Evolutionary conservation across 1,140 invertebrate species (phyloP), one percentile per base, ranked within the genome.

Genomic region (Prorops nasuta): DNA sequence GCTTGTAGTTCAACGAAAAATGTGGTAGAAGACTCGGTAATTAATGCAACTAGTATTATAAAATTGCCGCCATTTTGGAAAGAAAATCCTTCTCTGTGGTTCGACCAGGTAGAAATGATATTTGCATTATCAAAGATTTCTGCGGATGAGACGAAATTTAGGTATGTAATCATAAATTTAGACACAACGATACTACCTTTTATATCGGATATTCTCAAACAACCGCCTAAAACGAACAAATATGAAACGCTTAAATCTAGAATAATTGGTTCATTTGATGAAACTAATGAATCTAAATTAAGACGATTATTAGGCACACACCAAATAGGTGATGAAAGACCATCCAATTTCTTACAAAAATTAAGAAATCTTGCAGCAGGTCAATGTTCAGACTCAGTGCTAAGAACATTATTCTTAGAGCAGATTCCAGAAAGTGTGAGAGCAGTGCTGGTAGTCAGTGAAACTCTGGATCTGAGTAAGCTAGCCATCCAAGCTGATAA

Each of bases 21-120:
- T n/a, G n/a, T n/a, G n/a, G n/a, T n/a, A n/a, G n/a, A n/a, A n/a
- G n/a, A n/a, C n/a, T n/a, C n/a, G n/a, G n/a, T n/a, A n/a, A n/a
- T n/a, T n/a, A n/a, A n/a, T n/a, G n/a, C n/a, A n/a, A n/a, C n/a
- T n/a, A n/a, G n/a, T n/a, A n/a, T n/a, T n/a, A n/a, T 28, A n/a
- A 48, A 60, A 21, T 36, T 61, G 31, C 63, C 54, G 12, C 42
- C 45, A 0, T 67, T 70, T 34, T 67, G 59, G 64, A 56, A 44
- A 22, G 43, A 49, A 1, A 54, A 64, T 39, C 57, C 60, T 2
- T 42, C 49, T 3, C 40, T 60, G 12, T 70, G 66, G 67, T 70
- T 70, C 40, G 31, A 35, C 2, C 55, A 59, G n/a, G 43, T 58
- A 2, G 63, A 67, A 46, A 31, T 46, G 1, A 50, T 60, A 12